Evolutionary conservation across 2,797 vertebrate species (phyloP), one percentile per base, ranked within the genome.

Genomic region (Chloroceryle inda): DNA sequence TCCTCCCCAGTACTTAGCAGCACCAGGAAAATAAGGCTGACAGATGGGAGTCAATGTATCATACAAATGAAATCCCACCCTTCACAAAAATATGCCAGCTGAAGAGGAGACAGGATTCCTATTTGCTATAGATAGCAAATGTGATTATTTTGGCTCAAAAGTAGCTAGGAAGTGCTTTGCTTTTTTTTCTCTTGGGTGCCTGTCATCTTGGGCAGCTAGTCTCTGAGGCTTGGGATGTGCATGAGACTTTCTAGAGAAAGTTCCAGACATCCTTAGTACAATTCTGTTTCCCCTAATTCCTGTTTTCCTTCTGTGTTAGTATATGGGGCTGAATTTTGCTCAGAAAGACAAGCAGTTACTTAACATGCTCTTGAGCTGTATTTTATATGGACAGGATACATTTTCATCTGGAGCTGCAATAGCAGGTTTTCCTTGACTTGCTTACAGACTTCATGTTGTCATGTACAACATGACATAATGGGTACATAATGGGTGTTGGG

Each of bases 31-130:
- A 96, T 71, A 81, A 92, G 79, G 62, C 72, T 88, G 95, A 83
- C 96, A 97, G 94, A 94, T 96, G 95, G 96, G 35, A 94, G 40
- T 42, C 85, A 77, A 74, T 96, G 82, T 62, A 91, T 95, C 84
- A 97, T 88, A 88, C 62, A 85, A 87, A 89, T 56, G 42, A 96
- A 95, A 88, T 92, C 85, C 91, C 72, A 95, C 82, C 89, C 85
- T 83, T 85, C 4, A 6, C 21, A 85, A 91, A 80, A 95, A 83
- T 74, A n/a, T 69, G 82, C 87, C 92, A 95, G 64, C 62, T 72
- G 89, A 96, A 89, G 64, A 94, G 33, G n/a, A 89, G 82, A 92
- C 22, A 44, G 50, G 45, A 61, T 85, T 87, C 78, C 77, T 88
- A 50, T 6, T 94, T 72, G 66, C 59, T 62, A 80, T 15, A 86